Conservation (phyloP, 2,113 vertebrate genomes). For the Ctenodactylus gundi region DNA sequence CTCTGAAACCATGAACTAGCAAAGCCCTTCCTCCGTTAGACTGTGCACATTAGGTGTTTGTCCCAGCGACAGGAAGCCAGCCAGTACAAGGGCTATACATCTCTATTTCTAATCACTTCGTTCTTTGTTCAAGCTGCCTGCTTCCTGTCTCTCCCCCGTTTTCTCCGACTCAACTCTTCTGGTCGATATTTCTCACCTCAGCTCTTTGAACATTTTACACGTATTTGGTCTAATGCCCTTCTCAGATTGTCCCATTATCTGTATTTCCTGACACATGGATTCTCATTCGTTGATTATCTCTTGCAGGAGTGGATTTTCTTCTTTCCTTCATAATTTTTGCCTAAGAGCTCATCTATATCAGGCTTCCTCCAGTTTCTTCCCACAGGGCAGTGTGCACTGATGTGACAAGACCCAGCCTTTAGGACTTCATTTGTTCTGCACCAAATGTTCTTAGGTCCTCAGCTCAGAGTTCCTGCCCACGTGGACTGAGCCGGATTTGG, state of each 20-base stretch:
- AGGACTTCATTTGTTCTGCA: neutral
- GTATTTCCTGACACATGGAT: neutral
- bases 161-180: neutral
- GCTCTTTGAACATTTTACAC: neutral
- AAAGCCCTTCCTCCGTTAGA: neutral
- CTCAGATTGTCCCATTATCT: neutral
- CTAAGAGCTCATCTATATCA: neutral
- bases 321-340: neutral
- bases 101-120: neutral
- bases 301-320: neutral
- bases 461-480: neutral
- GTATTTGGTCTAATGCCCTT: neutral
- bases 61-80: neutral
- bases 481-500: neutral
- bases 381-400: accelerated
- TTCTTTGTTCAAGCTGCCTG: neutral
- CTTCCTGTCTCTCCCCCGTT: neutral
- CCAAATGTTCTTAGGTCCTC: neutral
- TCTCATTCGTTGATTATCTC: neutral
- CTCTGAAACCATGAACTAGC: neutral
- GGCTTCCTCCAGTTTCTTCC: neutral
- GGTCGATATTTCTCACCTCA: neutral
- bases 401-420: neutral
- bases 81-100: neutral
- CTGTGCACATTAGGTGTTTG: neutral